phyloP scores from a whole-genome alignment of 2,113 vertebrate species.

The Prinia subflava region DNA sequence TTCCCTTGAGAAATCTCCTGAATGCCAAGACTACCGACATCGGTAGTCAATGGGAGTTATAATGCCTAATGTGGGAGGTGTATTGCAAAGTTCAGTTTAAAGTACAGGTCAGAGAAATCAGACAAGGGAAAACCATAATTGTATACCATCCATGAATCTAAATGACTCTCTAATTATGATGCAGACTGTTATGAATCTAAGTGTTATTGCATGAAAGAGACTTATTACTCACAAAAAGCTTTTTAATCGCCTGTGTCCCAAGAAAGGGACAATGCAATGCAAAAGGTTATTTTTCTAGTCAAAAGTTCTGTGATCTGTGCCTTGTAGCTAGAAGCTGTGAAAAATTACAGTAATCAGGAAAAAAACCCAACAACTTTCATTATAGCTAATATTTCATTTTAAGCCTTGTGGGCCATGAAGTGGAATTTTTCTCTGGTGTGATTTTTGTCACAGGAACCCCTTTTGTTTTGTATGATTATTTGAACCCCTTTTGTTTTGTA shows the following conservation, averaged over 20 bases:
- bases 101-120: conserved; percentile 9
- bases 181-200: background rate
- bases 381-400: background rate
- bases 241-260: background rate
- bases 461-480: background rate
- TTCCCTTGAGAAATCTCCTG: conserved; percentile 17
- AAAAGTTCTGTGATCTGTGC: background rate
- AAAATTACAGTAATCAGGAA: background rate
- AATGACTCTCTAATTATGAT: conserved; percentile 25
- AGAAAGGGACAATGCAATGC: background rate
- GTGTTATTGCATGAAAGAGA: background rate
- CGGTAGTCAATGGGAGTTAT: background rate
- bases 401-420: background rate
- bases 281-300: background rate
- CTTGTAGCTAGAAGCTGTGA: background rate
- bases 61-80: background rate
- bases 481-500: background rate
- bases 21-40: background rate
- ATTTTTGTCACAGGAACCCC: background rate
- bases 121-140: background rate
- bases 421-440: background rate
- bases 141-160: background rate
- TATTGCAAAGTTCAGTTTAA: background rate
- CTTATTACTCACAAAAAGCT: background rate
- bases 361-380: background rate